A percentile compares a stretch with the other conserved stretches of the same genome.
Evolutionary conservation across 2,888 invertebrate genomes (phyloP).

Genomic region (Salpingus planirostris): DNA sequence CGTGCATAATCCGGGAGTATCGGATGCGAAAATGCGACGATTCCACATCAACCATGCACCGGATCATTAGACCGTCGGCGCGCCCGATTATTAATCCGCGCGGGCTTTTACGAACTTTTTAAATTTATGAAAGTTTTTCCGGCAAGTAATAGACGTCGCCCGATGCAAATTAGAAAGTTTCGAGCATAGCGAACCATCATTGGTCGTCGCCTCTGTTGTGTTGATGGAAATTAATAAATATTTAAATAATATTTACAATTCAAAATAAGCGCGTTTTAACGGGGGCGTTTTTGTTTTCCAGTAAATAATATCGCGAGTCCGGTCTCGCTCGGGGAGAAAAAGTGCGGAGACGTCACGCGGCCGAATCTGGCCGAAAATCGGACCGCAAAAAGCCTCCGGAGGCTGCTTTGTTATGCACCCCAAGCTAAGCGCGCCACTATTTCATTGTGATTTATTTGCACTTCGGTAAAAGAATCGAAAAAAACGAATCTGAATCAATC

Average conservation of each 20-base stretch:
- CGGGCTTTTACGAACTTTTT: too few relatives aligned
- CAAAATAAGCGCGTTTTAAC: conserved; percentile 36
- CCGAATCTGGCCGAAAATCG: conserved; percentile 32
- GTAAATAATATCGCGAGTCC: too few relatives aligned
- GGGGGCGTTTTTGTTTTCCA: conserved; percentile 27
- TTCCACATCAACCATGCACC: too few relatives aligned
- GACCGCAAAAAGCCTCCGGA: conserved; percentile 33
- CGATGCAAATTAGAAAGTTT: conserved; percentile 20
- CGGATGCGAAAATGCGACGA: too few relatives aligned
- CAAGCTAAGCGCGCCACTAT: conserved; percentile 37
- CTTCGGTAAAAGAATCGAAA: conserved; percentile 44
- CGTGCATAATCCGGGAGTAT: too few relatives aligned
- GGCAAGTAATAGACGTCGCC: conserved; percentile 1
- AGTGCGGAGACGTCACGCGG: conserved; percentile 12
- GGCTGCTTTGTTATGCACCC: conserved; percentile 43
- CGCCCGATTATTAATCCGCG: too few relatives aligned
- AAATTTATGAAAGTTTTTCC: conserved; percentile 6
- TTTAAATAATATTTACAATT: conserved; percentile 35
- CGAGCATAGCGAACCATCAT: conserved; percentile 9
- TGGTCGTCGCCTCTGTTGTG: too few relatives aligned
- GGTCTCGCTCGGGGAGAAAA: conserved; percentile 4
- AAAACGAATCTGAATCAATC: conserved; percentile 45
- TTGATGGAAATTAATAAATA: conserved; percentile 31
- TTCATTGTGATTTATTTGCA: conserved; percentile 45
- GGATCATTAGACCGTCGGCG: conserved; percentile 12